Evolutionary conservation across 2,888 invertebrate genomes (phyloP).

Genomic region (Hydraecia micacea): DNA sequence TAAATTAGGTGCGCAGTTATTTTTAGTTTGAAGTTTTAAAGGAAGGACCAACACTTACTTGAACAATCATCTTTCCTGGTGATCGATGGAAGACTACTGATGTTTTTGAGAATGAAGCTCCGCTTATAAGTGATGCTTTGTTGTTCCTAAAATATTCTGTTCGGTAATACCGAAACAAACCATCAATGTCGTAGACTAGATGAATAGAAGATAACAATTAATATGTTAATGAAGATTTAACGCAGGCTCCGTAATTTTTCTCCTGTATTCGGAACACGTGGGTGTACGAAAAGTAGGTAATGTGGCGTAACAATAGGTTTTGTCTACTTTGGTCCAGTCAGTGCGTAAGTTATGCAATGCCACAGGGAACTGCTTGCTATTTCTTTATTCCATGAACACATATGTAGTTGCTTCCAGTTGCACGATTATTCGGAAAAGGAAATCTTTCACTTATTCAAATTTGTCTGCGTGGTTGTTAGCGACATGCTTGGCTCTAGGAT

Average conservation of each 20-base stretch:
- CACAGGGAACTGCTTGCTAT: conserved; percentile 71
- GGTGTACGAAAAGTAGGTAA: conserved; percentile 80
- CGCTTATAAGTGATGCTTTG: conserved; percentile 86
- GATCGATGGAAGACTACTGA: conserved; percentile 85
- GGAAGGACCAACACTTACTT: conserved; percentile 77
- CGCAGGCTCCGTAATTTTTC: conserved; percentile 77
- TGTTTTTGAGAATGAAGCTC: conserved; percentile 82
- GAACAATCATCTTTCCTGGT: conserved; percentile 85
- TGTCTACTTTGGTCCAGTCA: conserved; percentile 74
- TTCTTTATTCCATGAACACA: conserved; percentile 69
- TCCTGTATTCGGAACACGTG: conserved; percentile 84
- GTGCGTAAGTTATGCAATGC: conserved; percentile 78
- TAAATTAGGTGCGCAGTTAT: neutral
- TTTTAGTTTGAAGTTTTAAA: conserved; percentile 4
- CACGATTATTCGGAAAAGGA: conserved; percentile 59
- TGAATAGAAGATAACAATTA: conserved; percentile 87
- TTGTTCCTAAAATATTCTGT: conserved; percentile 86
- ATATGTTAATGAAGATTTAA: conserved; percentile 87
- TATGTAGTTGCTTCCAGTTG: conserved; percentile 56
- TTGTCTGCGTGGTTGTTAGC: conserved; percentile 20
- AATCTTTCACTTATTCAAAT: conserved; percentile 59
- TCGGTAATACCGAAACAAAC: conserved; percentile 89
- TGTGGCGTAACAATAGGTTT: conserved; percentile 79
- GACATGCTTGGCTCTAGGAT: conserved; percentile 22
- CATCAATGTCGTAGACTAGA: conserved; percentile 87